Evolutionary conservation across 1,140 invertebrate genomes (phyloP).

Genomic region (Physella acuta): DNA sequence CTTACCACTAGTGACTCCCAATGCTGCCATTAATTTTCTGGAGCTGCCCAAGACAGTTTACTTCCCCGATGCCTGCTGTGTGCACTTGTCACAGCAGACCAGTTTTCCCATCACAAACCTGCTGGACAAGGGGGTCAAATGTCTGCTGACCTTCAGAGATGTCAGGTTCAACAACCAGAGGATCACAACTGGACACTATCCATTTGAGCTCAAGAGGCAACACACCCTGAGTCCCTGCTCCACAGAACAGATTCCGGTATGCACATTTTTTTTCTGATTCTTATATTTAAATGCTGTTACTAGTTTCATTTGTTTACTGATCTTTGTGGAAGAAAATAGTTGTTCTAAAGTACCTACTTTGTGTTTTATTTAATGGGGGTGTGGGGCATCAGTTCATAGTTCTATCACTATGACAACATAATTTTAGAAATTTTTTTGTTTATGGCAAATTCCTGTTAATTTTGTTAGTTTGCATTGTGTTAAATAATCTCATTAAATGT

Average conservation of each 20-base stretch:
- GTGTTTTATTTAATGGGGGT: too few relatives aligned
- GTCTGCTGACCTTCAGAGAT: not conserved
- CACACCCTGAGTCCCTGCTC: conserved; percentile 3
- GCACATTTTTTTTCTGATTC: too few relatives aligned
- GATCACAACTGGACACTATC: not conserved
- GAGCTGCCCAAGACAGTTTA: not conserved
- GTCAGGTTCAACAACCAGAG: not conserved
- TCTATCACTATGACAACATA: too few relatives aligned
- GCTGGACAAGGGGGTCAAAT: not conserved
- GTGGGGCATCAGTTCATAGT: too few relatives aligned
- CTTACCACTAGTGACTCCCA: conserved; percentile 1
- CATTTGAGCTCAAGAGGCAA: conserved; percentile 8
- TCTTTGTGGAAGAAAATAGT: too few relatives aligned
- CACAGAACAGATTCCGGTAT: conserved; percentile 8
- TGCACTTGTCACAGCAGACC: not conserved
- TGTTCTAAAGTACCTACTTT: too few relatives aligned
- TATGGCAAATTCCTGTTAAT: too few relatives aligned
- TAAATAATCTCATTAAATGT: too few relatives aligned
- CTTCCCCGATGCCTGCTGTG: conserved; percentile 11
- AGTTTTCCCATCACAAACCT: conserved; percentile 1
- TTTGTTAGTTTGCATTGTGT: too few relatives aligned
- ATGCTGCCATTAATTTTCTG: not conserved
- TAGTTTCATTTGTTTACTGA: too few relatives aligned
- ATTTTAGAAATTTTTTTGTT: too few relatives aligned
- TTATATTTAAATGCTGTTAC: too few relatives aligned